phyloP scores from a whole-genome alignment of 2,888 invertebrate species.

The Thymelicus acteon region DNA sequence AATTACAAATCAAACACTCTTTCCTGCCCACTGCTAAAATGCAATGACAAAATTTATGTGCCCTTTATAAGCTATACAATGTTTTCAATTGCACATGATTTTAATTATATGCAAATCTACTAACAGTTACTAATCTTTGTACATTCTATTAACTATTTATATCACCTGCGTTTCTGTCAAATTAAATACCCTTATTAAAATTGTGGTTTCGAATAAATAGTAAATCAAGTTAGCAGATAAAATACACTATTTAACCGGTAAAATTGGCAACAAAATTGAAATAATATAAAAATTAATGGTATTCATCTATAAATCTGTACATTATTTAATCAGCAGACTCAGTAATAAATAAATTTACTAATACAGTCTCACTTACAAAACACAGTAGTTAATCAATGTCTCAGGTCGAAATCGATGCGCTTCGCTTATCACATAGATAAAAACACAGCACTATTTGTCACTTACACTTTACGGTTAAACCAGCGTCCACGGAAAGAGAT shows the following conservation, averaged over 20 bases:
- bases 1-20: conserved; percentile 75
- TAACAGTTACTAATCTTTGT: conserved; percentile 77
- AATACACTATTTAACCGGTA: conserved; percentile 60
- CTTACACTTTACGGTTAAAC: conserved; percentile 76
- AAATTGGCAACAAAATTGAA: conserved; percentile 72
- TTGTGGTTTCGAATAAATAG: conserved; percentile 71
- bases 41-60: conserved; percentile 76
- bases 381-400: conserved; percentile 57
- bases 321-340: conserved; percentile 72
- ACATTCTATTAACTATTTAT: conserved; percentile 76
- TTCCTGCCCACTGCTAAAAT: conserved; percentile 78
- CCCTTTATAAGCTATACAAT: conserved; percentile 68
- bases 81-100: conserved; percentile 81
- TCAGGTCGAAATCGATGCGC: conserved; percentile 67
- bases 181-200: conserved; percentile 62
- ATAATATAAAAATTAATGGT: conserved; percentile 76
- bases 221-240: conserved; percentile 63
- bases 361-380: conserved; percentile 78
- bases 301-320: conserved; percentile 73
- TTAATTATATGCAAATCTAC: conserved; percentile 76
- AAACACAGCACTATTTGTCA: conserved; percentile 83
- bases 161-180: conserved; percentile 73
- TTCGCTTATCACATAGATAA: conserved; percentile 81
- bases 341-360: conserved; percentile 82
- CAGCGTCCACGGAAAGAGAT: conserved; percentile 67